These are phyloP conservation scores for Callorhinus ursinus DNA, from an alignment of 2,113 vertebrate species.

Conservation along the genomic window DNA sequence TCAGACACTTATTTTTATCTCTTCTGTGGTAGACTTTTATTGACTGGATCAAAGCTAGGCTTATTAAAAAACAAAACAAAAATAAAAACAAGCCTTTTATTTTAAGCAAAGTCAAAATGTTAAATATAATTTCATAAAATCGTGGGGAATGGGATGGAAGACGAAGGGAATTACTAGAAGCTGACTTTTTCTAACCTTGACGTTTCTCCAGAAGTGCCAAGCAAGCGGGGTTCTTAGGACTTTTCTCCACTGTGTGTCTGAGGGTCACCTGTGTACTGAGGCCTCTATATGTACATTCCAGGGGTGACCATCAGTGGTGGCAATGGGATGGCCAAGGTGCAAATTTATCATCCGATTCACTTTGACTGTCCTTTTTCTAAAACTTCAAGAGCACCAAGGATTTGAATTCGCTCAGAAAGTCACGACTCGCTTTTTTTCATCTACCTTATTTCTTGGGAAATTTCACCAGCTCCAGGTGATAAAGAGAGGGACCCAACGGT, in stretches of 20 bases:
- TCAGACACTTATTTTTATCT: constrained; percentile 63
- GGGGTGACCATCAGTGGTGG: rapidly evolving
- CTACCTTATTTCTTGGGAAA: neutral
- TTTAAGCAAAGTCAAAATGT: constrained; percentile 15
- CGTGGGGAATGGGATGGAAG: neutral
- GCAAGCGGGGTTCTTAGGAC: neutral
- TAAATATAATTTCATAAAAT: neutral
- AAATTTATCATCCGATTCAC: neutral
- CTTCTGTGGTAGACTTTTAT: neutral
- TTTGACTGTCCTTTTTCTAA: neutral
- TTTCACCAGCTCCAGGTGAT: neutral
- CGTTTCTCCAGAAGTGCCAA: neutral
- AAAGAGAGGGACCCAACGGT: neutral
- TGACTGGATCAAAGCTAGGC: neutral
- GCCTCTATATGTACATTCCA: neutral
- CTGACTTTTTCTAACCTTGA: neutral
- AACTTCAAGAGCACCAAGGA: neutral
- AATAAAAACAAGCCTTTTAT: neutral
- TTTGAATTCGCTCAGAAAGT: neutral
- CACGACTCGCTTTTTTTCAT: neutral
- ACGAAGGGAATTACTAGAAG: neutral
- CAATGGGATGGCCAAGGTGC: neutral
- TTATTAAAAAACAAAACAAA: neutral
- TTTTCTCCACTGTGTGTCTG: rapidly evolving
- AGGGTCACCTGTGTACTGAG: neutral